Conservation (phyloP, 1,140 invertebrate species). For the Drosophila sp. region DNA sequence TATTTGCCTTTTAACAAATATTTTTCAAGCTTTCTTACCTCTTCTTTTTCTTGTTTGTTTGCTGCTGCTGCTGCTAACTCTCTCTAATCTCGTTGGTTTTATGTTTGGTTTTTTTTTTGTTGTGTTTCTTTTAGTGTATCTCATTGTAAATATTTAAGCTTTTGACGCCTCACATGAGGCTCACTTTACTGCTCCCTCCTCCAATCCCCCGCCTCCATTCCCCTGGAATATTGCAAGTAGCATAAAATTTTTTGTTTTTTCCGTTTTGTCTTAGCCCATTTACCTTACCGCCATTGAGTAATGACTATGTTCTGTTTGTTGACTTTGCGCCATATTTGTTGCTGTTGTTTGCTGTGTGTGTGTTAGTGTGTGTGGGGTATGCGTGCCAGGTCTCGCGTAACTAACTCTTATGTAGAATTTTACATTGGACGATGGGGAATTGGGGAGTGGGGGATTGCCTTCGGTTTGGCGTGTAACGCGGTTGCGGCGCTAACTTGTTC, state of each 20-base stretch:
- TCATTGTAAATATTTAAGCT: constrained; percentile 76
- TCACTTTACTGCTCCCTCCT: not conserved
- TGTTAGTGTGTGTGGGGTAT: constrained; percentile 17
- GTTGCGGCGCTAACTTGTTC: constrained; percentile 38
- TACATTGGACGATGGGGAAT: not conserved
- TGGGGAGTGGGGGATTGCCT: not conserved
- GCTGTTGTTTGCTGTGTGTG: constrained; percentile 47
- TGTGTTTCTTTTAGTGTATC: constrained; percentile 13
- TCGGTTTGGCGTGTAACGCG: constrained; percentile 49
- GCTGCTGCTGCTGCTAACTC: constrained; percentile 39
- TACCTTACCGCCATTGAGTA: constrained; percentile 57
- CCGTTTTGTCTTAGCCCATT: constrained; percentile 61
- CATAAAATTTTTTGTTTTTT: constrained; percentile 1
- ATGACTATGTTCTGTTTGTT: constrained; percentile 63
- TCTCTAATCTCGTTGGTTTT: constrained; percentile 33
- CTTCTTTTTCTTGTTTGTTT: not conserved
- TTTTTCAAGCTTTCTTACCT: constrained; percentile 61
- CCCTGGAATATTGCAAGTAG: not conserved
- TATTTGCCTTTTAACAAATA: constrained; percentile 79
- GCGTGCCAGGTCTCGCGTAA: constrained; percentile 16
- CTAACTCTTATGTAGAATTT: not conserved
- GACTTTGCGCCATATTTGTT: constrained; percentile 75
- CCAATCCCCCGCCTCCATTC: not conserved
- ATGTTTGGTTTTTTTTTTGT: not conserved
- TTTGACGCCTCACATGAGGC: constrained; percentile 73